Percentiles rank a stretch among this genome's conserved stretches.
These are phyloP conservation scores for Ophion ellenae DNA, from an alignment of 2,888 invertebrate genomes.

Conservation along the genomic window DNA sequence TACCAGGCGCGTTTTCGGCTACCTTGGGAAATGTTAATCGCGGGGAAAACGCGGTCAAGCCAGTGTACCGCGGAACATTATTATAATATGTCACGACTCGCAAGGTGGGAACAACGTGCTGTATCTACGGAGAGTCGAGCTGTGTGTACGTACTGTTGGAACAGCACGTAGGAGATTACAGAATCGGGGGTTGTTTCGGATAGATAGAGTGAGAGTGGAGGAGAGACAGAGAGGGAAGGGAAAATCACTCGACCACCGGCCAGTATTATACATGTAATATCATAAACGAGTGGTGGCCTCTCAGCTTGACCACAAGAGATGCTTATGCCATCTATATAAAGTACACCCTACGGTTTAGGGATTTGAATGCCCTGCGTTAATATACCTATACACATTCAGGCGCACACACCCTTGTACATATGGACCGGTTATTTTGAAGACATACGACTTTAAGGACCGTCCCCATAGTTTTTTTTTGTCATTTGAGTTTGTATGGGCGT, in stretches of 20 bases:
- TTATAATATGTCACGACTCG: conserved; percentile 65
- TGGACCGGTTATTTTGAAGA: not conserved
- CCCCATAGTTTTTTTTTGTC: not conserved
- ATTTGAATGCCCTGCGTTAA: conserved; percentile 14
- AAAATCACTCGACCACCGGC: conserved; percentile 76
- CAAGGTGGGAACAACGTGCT: conserved; percentile 79
- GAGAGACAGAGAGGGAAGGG: conserved; percentile 1
- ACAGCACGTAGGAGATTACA: conserved; percentile 76
- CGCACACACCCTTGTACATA: too few relatives aligned
- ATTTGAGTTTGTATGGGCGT: too few relatives aligned
- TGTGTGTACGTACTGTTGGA: conserved; percentile 59
- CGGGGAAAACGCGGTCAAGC: conserved; percentile 58
- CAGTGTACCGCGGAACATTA: conserved; percentile 59
- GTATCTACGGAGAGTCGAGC: conserved; percentile 78
- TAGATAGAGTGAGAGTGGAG: conserved; percentile 62
- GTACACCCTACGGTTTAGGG: conserved; percentile 1
- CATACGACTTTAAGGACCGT: not conserved
- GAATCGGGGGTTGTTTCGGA: conserved; percentile 64
- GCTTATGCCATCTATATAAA: conserved; percentile 30
- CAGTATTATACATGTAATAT: conserved; percentile 79
- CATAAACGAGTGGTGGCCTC: conserved; percentile 78
- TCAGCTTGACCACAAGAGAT: conserved; percentile 70
- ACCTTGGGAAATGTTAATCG: conserved; percentile 53
- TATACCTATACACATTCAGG: not conserved
- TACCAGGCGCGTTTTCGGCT: conserved; percentile 4